Conservation (phyloP, 1,140 invertebrate genomes). For the Hyphantria cunea region DNA sequence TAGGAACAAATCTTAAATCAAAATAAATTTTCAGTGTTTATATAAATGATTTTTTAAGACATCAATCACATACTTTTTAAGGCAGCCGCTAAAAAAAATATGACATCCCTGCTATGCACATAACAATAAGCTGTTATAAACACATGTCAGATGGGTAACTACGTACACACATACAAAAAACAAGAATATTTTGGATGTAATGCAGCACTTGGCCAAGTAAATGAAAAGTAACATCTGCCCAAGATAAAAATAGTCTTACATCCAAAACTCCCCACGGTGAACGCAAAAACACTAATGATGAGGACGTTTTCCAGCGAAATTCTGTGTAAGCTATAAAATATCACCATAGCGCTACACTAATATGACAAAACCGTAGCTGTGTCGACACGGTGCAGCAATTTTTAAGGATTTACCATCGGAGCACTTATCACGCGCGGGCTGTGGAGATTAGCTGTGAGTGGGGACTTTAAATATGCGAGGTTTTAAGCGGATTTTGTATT, state of each 20-base stretch:
- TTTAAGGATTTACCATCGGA: conserved; percentile 55
- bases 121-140: too few species aligned
- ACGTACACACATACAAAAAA: too few species aligned
- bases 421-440: conserved; percentile 41
- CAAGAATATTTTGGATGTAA: too few species aligned
- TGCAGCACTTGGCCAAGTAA: not conserved
- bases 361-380: conserved; percentile 38
- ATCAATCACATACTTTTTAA: too few species aligned
- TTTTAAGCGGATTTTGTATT: conserved; percentile 4
- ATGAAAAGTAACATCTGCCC: not conserved
- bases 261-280: conserved; percentile 1
- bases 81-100: too few species aligned
- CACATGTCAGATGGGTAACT: too few species aligned
- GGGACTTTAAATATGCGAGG: conserved; percentile 33
- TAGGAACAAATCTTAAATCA: too few species aligned
- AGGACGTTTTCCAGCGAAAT: conserved; percentile 17
- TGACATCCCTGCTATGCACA: too few species aligned
- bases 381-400: conserved; percentile 45
- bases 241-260: conserved; percentile 2
- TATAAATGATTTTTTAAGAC: too few species aligned
- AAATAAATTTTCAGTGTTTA: too few species aligned
- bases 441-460: conserved; percentile 46
- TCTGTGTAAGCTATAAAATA: conserved; percentile 23
- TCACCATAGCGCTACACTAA: conserved; percentile 20
- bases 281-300: conserved; percentile 22